Evolutionary conservation across 2,888 invertebrate genomes (phyloP).

Genomic region (Stenoptilia bipunctidactyla): DNA sequence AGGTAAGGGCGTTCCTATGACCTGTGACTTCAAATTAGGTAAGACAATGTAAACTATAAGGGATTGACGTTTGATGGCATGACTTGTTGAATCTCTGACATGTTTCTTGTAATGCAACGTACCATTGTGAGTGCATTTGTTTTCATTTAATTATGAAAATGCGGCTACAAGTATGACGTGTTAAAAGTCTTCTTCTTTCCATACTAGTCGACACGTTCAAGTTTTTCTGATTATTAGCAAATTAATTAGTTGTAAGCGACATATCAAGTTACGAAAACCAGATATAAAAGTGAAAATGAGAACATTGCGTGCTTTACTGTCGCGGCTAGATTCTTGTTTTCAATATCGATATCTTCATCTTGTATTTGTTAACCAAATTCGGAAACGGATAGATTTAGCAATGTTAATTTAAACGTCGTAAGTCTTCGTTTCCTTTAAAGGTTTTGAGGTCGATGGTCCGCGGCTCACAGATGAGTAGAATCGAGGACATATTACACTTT

Average conservation of each 20-base stretch:
- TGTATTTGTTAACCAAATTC: conserved; percentile 14
- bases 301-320: not conserved
- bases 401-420: conserved; percentile 33
- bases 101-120: conserved; percentile 42
- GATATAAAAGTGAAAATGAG: conserved; percentile 1
- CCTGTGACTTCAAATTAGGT: conserved; percentile 45
- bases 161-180: no score
- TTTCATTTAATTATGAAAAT: no score
- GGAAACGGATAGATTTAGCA: conserved; percentile 36
- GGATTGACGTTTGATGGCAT: conserved; percentile 51
- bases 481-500: conserved; percentile 23
- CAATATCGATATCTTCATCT: conserved; percentile 7
- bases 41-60: conserved; percentile 57
- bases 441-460: conserved; percentile 37
- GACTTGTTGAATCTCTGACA: conserved; percentile 47
- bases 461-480: conserved; percentile 32
- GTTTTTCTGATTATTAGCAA: no score
- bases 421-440: conserved; percentile 42
- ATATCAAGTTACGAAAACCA: not conserved
- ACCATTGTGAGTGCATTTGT: conserved; percentile 36
- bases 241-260: no score
- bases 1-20: conserved; percentile 47
- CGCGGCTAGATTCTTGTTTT: not conserved
- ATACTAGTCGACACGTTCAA: no score
- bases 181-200: no score